A percentile compares a stretch with the other conserved stretches of the same genome.
These are phyloP conservation scores for Gonioctena quinquepunctata DNA, from an alignment of 1,140 invertebrate genomes.

Conservation along the genomic window DNA sequence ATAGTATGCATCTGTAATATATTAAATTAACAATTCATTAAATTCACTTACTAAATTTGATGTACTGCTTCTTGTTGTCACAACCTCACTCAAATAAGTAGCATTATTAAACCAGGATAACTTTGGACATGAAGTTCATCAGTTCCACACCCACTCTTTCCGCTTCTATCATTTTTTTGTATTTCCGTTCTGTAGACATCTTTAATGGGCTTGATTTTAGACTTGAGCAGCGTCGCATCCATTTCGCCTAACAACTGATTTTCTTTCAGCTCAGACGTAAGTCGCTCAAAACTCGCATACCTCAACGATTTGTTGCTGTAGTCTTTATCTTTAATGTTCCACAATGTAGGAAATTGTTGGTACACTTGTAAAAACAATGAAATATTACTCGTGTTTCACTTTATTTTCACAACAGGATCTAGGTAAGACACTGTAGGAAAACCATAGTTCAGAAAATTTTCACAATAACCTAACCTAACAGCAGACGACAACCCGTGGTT, in stretches of 20 bases:
- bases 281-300: neutral
- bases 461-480: neutral
- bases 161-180: conserved; percentile 1
- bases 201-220: neutral
- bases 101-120: conserved; percentile 7
- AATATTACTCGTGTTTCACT: conserved; percentile 3
- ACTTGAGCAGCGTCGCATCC: neutral
- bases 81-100: neutral
- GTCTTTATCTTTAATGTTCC: conserved; percentile 1
- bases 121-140: conserved; percentile 6
- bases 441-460: neutral
- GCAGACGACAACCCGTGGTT: neutral
- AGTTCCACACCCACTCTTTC: conserved; percentile 9
- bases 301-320: neutral
- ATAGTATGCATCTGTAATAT: neutral
- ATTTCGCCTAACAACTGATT: neutral
- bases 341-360: conserved; percentile 6
- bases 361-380: conserved; percentile 3
- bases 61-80: conserved; percentile 12
- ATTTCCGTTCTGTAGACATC: neutral
- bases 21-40: neutral
- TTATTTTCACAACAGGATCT: no score
- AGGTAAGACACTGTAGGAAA: no score
- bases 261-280: neutral
- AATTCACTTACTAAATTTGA: neutral